These are phyloP conservation scores for Ips typographus DNA, from an alignment of 1,140 invertebrate species.

Conservation along the genomic window DNA sequence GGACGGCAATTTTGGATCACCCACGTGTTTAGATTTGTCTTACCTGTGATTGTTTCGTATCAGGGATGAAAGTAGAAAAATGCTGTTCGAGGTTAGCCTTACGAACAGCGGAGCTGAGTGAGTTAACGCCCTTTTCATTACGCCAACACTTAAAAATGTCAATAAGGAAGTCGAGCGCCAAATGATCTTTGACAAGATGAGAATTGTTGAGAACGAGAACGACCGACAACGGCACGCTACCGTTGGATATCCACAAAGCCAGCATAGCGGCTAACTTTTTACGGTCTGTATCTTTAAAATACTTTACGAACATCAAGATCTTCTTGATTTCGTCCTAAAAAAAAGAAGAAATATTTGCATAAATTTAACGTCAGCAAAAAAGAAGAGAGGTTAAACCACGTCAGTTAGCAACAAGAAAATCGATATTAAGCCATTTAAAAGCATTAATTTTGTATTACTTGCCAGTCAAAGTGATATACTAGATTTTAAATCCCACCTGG, in stretches of 20 bases:
- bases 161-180: slow-evolving; percentile 89
- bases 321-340: slow-evolving; percentile 97
- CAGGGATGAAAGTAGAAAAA: slow-evolving; percentile 89
- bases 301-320: slow-evolving; percentile 93
- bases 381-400: too few relatives aligned
- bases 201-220: slow-evolving; percentile 84
- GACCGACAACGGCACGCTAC: slow-evolving; percentile 81
- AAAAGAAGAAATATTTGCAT: slow-evolving; percentile 55
- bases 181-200: slow-evolving; percentile 92
- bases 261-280: slow-evolving; percentile 92
- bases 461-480: too few relatives aligned
- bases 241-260: slow-evolving; percentile 88
- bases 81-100: slow-evolving; percentile 85
- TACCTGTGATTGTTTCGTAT: slow-evolving; percentile 89
- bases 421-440: too few relatives aligned
- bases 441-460: too few relatives aligned
- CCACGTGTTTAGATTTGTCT: not conserved
- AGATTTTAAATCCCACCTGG: too few relatives aligned
- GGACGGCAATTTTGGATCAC: not conserved
- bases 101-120: slow-evolving; percentile 83
- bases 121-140: slow-evolving; percentile 83
- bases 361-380: too few relatives aligned
- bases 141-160: slow-evolving; percentile 91
- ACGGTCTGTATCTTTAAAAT: slow-evolving; percentile 84
- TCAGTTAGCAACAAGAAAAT: too few relatives aligned